Evolutionary conservation across 2,797 vertebrate species (phyloP).

Genomic region (Chelidonichthys spinosus): DNA sequence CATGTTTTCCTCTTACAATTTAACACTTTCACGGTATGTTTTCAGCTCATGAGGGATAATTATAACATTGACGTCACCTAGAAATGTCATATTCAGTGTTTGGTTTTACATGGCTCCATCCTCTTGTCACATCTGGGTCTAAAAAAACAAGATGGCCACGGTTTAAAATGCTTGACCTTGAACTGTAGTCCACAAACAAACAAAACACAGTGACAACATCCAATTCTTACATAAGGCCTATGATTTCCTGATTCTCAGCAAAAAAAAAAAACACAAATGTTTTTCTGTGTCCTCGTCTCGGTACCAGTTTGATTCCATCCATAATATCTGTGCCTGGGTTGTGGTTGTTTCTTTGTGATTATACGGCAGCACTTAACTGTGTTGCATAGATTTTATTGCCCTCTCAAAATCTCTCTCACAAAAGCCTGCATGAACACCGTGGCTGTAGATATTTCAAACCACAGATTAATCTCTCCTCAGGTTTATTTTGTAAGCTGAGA

Average conservation of each 20-base stretch:
- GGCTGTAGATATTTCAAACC: constrained; percentile 47
- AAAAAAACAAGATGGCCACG: background rate
- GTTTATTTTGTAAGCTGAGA: constrained; percentile 39
- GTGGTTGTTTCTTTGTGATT: constrained; percentile 30
- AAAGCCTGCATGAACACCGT: constrained; percentile 37
- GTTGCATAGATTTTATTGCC: constrained; percentile 48
- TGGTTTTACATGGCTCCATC: background rate
- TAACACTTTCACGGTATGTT: too few species aligned
- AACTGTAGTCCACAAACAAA: too few species aligned
- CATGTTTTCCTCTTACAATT: too few species aligned
- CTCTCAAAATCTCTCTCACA: constrained; percentile 26
- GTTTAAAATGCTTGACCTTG: too few species aligned
- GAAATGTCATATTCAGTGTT: background rate
- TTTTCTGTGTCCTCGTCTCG: background rate
- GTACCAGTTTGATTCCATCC: constrained; percentile 33
- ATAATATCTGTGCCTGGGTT: constrained; percentile 21
- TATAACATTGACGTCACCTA: background rate
- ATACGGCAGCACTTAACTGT: constrained; percentile 42
- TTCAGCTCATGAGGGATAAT: background rate
- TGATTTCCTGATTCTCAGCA: background rate
- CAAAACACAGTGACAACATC: too few species aligned
- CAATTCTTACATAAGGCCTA: too few species aligned
- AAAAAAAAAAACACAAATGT: background rate
- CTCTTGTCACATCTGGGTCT: background rate
- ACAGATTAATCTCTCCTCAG: constrained; percentile 36